Percentiles rank a stretch among this genome's conserved stretches.
phyloP scores from a whole-genome alignment of 2,888 invertebrate genomes.

The Himalopsyche anomala region DNA sequence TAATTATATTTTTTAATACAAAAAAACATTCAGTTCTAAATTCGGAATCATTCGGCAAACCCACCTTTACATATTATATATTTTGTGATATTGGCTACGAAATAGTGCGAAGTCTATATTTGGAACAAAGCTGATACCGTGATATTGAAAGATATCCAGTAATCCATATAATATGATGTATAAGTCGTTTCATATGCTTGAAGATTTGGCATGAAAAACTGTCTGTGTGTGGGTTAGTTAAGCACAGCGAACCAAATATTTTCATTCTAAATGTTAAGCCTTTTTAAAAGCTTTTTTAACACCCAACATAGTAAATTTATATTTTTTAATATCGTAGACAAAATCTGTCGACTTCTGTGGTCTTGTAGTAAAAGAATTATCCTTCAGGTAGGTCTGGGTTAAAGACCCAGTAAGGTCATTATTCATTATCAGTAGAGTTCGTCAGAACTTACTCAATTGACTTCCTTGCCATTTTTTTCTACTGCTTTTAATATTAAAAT shows the following conservation, averaged over 20 bases:
- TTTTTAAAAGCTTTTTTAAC: neutral
- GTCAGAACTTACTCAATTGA: too few species aligned
- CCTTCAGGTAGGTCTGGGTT: too few species aligned
- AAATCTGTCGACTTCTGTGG: too few species aligned
- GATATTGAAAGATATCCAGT: conserved; percentile 7
- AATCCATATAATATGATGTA: conserved; percentile 1
- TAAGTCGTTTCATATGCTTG: neutral
- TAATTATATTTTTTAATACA: neutral
- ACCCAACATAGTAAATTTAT: too few species aligned
- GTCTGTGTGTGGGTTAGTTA: neutral
- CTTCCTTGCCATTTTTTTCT: too few species aligned
- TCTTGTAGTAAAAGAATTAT: too few species aligned
- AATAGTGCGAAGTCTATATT: conserved; percentile 6
- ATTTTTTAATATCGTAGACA: too few species aligned
- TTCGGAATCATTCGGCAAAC: too few species aligned
- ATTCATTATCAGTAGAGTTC: too few species aligned
- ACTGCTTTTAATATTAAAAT: too few species aligned
- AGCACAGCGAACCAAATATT: neutral
- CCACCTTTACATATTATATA: too few species aligned
- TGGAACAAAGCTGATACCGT: neutral
- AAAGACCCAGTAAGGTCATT: too few species aligned
- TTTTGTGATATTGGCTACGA: neutral
- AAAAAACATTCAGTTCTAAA: neutral
- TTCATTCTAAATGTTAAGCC: neutral
- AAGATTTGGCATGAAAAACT: neutral